Evolutionary conservation across 2,888 invertebrate genomes (phyloP).

Genomic region (Sinhomidia bicolor): DNA sequence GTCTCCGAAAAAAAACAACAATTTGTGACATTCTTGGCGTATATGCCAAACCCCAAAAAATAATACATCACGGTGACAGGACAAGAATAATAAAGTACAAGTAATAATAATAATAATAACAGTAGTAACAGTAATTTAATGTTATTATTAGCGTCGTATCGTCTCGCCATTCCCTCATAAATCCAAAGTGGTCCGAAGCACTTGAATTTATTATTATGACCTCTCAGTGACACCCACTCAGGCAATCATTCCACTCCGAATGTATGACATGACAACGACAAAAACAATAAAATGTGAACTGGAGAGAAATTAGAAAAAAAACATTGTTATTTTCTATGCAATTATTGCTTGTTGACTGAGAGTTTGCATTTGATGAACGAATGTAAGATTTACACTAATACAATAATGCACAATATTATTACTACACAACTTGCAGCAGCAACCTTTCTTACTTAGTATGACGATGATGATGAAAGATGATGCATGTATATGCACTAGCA

Average conservation of each 20-base stretch:
- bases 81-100: slow-evolving; percentile 56
- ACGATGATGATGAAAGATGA: slow-evolving; percentile 29
- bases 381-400: no score
- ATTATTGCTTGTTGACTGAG: neutral
- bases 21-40: slow-evolving; percentile 33
- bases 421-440: no score
- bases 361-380: neutral
- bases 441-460: no score
- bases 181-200: neutral
- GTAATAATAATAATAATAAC: slow-evolving; percentile 49
- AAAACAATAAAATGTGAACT: neutral
- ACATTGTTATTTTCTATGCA: neutral
- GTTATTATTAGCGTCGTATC: slow-evolving; percentile 28
- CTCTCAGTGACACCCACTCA: neutral
- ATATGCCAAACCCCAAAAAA: slow-evolving; percentile 34
- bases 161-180: neutral
- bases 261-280: neutral
- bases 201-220: slow-evolving; percentile 18
- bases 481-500: slow-evolving; percentile 5
- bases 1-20: neutral
- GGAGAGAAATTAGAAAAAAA: neutral
- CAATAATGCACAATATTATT: slow-evolving; percentile 2
- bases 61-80: slow-evolving; percentile 57
- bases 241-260: neutral
- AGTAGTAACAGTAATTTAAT: slow-evolving; percentile 7